Evolutionary conservation across 2,888 invertebrate species (phyloP).

Genomic region (Galerucella pusilla): DNA sequence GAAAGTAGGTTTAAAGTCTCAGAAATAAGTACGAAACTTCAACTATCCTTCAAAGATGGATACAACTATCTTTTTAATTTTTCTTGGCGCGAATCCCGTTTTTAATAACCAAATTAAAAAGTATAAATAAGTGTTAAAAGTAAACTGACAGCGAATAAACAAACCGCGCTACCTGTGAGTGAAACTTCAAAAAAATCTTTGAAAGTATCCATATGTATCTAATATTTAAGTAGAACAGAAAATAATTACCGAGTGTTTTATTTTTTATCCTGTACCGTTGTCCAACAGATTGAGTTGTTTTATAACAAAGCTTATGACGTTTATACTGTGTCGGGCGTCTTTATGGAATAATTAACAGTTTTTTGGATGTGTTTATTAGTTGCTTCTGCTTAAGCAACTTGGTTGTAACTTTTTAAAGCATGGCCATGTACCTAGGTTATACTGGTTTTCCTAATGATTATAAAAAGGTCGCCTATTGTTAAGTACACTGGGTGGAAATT

Average conservation of each 20-base stretch:
- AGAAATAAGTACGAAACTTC: too few species aligned
- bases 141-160: constrained; percentile 14
- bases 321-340: background rate
- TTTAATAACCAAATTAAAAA: constrained; percentile 1
- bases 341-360: background rate
- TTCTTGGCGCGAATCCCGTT: background rate
- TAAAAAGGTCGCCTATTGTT: too few species aligned
- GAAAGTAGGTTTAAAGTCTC: too few species aligned
- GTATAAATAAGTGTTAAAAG: constrained; percentile 10
- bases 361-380: too few species aligned
- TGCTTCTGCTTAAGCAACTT: background rate
- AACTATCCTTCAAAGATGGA: too few species aligned
- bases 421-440: too few species aligned
- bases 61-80: background rate
- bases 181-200: constrained; percentile 1
- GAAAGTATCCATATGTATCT: background rate
- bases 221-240: background rate
- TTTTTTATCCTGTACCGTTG: background rate
- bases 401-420: too few species aligned
- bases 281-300: background rate
- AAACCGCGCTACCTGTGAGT: constrained; percentile 6
- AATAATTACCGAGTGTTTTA: background rate
- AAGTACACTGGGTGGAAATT: too few species aligned
- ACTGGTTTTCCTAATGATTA: too few species aligned
- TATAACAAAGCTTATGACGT: background rate